Conservation (phyloP, 2,797 vertebrate genomes). For the Apodemus agrarius region DNA sequence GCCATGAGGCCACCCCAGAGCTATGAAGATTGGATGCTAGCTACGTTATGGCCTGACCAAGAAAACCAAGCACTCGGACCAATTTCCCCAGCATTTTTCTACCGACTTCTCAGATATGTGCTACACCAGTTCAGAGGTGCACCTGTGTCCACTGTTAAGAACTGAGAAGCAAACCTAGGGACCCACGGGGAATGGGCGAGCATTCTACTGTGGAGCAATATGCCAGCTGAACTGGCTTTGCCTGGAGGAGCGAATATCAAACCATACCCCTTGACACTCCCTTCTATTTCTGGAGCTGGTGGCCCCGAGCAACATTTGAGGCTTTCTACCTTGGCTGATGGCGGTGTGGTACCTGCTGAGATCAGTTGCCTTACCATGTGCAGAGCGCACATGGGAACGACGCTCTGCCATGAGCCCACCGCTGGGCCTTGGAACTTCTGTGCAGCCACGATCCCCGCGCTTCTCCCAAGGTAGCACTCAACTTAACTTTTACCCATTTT, state of each 20-base stretch:
- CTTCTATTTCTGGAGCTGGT: neutral
- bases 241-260: neutral
- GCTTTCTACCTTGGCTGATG: neutral
- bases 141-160: neutral
- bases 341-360: neutral
- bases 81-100: neutral
- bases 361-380: rapidly evolving
- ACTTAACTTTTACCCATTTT: neutral
- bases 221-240: neutral
- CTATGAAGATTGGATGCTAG: neutral
- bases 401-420: neutral
- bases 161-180: neutral
- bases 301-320: neutral
- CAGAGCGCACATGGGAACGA: neutral
- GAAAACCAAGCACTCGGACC: neutral
- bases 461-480: neutral
- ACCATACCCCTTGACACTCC: too few relatives aligned
- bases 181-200: too few relatives aligned
- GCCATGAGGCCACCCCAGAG: neutral
- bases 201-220: neutral
- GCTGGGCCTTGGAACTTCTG: too few relatives aligned
- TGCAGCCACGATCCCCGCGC: too few relatives aligned
- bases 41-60: neutral
- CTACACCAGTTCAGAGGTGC: neutral
- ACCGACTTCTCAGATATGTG: neutral